Conservation (phyloP, 2,113 vertebrate genomes). For the Electrona antarctica region DNA sequence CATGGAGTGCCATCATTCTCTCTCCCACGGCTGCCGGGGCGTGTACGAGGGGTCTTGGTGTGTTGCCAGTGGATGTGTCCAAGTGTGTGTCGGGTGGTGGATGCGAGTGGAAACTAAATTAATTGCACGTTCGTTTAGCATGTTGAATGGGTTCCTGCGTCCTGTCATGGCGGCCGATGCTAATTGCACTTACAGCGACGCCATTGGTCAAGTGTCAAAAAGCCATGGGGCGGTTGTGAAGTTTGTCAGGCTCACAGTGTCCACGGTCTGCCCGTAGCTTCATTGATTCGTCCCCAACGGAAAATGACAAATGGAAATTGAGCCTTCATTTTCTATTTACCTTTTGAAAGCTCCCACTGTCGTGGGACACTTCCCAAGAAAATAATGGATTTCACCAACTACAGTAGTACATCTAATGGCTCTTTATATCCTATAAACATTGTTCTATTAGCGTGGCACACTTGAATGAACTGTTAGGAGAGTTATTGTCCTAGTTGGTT, state of each 20-base stretch:
- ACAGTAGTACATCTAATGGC: not conserved
- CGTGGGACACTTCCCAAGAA: not conserved
- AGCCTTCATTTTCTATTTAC: not conserved
- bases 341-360: not conserved
- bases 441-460: constrained; percentile 31
- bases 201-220: constrained; percentile 70
- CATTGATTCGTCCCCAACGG: not conserved
- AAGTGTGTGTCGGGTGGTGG: constrained; percentile 39
- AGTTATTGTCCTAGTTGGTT: constrained; percentile 50
- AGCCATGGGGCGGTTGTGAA: constrained; percentile 51
- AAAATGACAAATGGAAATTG: not conserved
- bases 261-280: constrained; percentile 17
- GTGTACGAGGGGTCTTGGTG: constrained; percentile 41
- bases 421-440: not conserved
- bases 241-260: constrained; percentile 31
- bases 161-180: constrained; percentile 62
- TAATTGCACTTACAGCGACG: constrained; percentile 60
- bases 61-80: constrained; percentile 61
- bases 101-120: constrained; percentile 50
- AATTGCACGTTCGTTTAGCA: constrained; percentile 50
- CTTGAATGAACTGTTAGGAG: constrained; percentile 26
- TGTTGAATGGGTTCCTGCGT: constrained; percentile 47
- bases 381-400: not conserved
- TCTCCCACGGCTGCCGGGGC: constrained; percentile 40
- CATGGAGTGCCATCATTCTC: constrained; percentile 48